These are phyloP conservation scores for Lacanobia wlatinum DNA, from an alignment of 2,888 invertebrate genomes.

Conservation along the genomic window DNA sequence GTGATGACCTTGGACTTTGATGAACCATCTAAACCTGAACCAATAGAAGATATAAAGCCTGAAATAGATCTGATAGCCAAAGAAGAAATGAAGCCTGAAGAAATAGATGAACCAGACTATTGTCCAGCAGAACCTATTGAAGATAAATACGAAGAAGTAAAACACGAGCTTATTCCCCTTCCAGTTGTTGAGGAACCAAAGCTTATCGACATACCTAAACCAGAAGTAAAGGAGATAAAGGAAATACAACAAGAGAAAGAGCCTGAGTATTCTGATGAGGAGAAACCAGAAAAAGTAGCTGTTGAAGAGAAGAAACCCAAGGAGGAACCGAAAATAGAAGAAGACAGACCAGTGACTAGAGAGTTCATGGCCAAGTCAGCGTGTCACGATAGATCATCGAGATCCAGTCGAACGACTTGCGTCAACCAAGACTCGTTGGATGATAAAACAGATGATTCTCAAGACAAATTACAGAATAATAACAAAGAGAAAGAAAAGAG, in stretches of 20 bases:
- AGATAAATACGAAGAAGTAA: conserved; percentile 67
- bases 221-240: conserved; percentile 59
- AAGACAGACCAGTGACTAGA: conserved; percentile 79
- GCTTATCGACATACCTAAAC: conserved; percentile 47
- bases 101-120: conserved; percentile 84
- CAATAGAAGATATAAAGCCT: conserved; percentile 76
- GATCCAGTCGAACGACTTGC: conserved; percentile 82
- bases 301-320: conserved; percentile 67
- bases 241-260: conserved; percentile 73
- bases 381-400: conserved; percentile 85
- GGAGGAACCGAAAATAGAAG: conserved; percentile 74
- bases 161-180: conserved; percentile 59
- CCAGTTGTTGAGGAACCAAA: conserved; percentile 44
- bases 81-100: conserved; percentile 86
- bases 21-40: conserved; percentile 79
- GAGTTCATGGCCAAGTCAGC: conserved; percentile 85
- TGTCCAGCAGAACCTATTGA: conserved; percentile 75
- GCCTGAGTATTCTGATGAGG: conserved; percentile 73
- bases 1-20: conserved; percentile 79
- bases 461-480: conserved; percentile 81
- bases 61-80: conserved; percentile 86
- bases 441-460: conserved; percentile 89
- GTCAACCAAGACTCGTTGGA: conserved; percentile 86
- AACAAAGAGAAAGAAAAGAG: conserved; percentile 87
- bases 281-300: conserved; percentile 64